These are phyloP conservation scores for Eufriesea mexicana DNA, from an alignment of 1,140 invertebrate genomes.

Conservation along the genomic window DNA sequence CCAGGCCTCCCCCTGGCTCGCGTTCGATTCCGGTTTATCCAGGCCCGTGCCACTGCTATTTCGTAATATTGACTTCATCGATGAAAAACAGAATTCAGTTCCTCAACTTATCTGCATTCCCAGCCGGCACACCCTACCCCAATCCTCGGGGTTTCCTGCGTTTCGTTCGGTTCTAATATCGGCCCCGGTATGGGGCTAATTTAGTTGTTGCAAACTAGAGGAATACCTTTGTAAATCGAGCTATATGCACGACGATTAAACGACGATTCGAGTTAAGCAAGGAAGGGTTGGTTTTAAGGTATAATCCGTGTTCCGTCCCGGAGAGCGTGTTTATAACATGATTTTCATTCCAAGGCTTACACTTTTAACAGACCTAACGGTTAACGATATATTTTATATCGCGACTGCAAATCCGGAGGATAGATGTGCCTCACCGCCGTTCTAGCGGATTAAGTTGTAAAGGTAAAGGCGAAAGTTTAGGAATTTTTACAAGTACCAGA, in stretches of 20 bases:
- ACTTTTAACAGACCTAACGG: too few species aligned
- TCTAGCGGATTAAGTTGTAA: too few species aligned
- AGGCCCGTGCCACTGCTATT: conserved; percentile 62
- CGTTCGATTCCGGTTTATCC: conserved; percentile 55
- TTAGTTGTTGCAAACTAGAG: conserved; percentile 12
- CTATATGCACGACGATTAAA: conserved; percentile 6
- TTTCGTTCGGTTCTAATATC: conserved; percentile 28
- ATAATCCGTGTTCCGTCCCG: too few species aligned
- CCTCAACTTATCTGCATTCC: conserved; percentile 46
- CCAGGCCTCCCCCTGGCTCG: not conserved
- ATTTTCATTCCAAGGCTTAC: too few species aligned
- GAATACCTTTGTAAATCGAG: conserved; percentile 1
- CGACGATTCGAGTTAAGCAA: conserved; percentile 1
- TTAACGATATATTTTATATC: too few species aligned
- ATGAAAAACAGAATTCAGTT: conserved; percentile 75
- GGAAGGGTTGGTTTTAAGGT: not conserved
- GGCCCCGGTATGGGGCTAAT: not conserved
- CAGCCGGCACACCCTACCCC: not conserved
- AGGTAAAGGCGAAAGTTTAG: too few species aligned
- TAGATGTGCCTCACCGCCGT: too few species aligned
- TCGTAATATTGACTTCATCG: conserved; percentile 73
- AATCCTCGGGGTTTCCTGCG: conserved; percentile 19
- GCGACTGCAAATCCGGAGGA: too few species aligned
- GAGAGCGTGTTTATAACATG: too few species aligned
- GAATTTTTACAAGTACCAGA: too few species aligned